A percentile compares a stretch with the other conserved stretches of the same genome.
Conservation (phyloP, 2,797 vertebrate genomes). For the Hemibagrus guttatus region DNA sequence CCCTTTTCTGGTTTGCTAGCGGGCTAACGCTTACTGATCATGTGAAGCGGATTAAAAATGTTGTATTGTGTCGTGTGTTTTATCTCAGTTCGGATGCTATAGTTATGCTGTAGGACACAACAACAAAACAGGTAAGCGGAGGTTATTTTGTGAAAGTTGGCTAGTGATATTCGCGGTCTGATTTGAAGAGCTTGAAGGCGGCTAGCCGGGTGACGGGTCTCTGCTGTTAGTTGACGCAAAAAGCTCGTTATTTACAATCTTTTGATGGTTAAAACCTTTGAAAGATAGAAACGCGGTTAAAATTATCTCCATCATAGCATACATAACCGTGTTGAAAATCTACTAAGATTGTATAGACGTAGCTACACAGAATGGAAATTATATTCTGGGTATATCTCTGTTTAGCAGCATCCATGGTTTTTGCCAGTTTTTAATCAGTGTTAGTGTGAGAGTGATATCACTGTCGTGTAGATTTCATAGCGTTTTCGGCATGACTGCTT, state of each 20-base stretch:
- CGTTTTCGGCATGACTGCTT: not conserved
- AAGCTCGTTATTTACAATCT: not conserved
- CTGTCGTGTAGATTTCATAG: not conserved
- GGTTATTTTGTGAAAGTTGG: not conserved
- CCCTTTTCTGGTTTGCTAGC: not conserved
- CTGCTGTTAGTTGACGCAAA: too few relatives aligned
- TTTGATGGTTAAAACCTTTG: not conserved
- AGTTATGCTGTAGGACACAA: slow-evolving; percentile 38
- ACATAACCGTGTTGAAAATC: not conserved
- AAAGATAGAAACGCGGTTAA: not conserved
- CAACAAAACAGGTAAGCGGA: slow-evolving; percentile 36
- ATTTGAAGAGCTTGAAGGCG: not conserved
- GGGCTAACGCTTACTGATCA: slow-evolving; percentile 6
- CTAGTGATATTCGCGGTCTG: not conserved
- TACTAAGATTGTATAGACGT: not conserved
- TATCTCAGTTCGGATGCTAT: not conserved
- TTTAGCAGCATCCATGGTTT: too few relatives aligned
- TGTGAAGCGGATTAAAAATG: slow-evolving; percentile 43
- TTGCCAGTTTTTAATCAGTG: not conserved
- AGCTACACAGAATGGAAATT: not conserved
- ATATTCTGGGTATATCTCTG: not conserved
- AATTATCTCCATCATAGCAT: not conserved
- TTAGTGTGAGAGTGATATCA: not conserved
- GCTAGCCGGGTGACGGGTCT: not conserved
- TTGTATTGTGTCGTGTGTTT: not conserved